Conservation (phyloP, 2,888 invertebrate genomes). For the Phortica magna region DNA sequence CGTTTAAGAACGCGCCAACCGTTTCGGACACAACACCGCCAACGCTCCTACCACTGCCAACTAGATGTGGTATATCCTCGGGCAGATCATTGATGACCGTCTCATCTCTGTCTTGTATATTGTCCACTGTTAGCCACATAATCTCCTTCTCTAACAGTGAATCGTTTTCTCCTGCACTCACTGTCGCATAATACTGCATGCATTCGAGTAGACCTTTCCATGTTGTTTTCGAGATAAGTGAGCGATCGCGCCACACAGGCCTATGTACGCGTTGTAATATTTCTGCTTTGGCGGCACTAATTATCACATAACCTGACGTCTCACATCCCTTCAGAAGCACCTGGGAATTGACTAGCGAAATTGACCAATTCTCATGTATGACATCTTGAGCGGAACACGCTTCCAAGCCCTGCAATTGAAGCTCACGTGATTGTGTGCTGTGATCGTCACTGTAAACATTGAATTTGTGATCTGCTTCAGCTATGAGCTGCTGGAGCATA, state of each 20-base stretch:
- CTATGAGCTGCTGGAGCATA: conserved; percentile 93
- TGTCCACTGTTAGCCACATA: conserved; percentile 96
- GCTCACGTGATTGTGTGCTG: conserved; percentile 85
- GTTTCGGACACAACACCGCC: conserved; percentile 97
- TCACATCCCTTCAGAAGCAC: conserved; percentile 97
- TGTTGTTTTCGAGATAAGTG: conserved; percentile 94
- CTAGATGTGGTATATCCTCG: conserved; percentile 92
- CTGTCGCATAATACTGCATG: conserved; percentile 99
- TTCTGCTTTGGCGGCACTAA: conserved; percentile 97
- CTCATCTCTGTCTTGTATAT: conserved; percentile 91
- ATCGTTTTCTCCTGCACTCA: conserved; percentile 88
- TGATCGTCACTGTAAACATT: conserved; percentile 98
- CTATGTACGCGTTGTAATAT: conserved; percentile 93
- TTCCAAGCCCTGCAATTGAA: conserved; percentile 89
- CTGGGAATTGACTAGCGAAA: conserved; percentile 81
- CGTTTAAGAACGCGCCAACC: conserved; percentile 88
- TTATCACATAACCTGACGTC: conserved; percentile 97
- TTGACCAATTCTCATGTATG: conserved; percentile 95
- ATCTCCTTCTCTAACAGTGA: conserved; percentile 89
- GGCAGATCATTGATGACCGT: conserved; percentile 88
- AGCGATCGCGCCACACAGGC: conserved; percentile 92
- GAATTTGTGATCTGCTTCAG: conserved; percentile 93
- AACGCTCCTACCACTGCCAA: conserved; percentile 96
- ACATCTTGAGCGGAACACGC: conserved; percentile 95
- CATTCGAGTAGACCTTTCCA: conserved; percentile 97